A percentile compares a stretch with the other conserved stretches of the same genome.
These are phyloP conservation scores for Diarsia rubi DNA, from an alignment of 2,888 invertebrate species.

Conservation along the genomic window DNA sequence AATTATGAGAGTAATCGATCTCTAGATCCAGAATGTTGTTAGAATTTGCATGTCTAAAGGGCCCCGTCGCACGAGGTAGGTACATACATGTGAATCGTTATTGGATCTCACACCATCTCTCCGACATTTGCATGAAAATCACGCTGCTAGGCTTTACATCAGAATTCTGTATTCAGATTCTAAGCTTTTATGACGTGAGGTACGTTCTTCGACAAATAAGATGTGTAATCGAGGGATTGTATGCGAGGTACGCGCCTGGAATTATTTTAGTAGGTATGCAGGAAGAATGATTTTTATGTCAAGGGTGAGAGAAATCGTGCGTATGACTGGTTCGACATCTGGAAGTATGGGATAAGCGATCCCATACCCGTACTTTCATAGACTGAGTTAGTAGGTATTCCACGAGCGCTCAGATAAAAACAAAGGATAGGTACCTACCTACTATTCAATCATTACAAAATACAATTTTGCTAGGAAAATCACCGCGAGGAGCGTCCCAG, in stretches of 20 bases:
- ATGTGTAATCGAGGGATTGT: slow-evolving; percentile 45
- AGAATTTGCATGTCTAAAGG: slow-evolving; percentile 45
- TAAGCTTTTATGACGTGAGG: slow-evolving; percentile 55
- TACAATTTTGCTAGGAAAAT: slow-evolving; percentile 1
- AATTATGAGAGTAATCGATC: not conserved
- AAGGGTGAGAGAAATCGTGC: not conserved
- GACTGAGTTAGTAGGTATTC: not conserved
- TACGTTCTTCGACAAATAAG: slow-evolving; percentile 44
- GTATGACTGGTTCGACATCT: not conserved
- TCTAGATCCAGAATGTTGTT: slow-evolving; percentile 14
- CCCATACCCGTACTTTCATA: not conserved
- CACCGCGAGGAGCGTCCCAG: too few relatives aligned
- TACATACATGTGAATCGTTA: slow-evolving; percentile 60
- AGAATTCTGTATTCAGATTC: slow-evolving; percentile 60
- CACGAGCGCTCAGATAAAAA: not conserved
- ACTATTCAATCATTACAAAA: not conserved
- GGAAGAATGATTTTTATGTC: not conserved
- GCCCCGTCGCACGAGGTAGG: slow-evolving; percentile 25
- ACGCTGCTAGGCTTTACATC: slow-evolving; percentile 62
- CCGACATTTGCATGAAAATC: slow-evolving; percentile 65
- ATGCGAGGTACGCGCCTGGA: slow-evolving; percentile 44
- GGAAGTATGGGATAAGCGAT: not conserved
- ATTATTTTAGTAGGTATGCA: slow-evolving; percentile 19
- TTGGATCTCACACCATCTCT: slow-evolving; percentile 62
- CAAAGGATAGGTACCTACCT: too few relatives aligned